Evolutionary conservation across 1,140 invertebrate species (phyloP).

Genomic region (Plectrocnemia conspersa): DNA sequence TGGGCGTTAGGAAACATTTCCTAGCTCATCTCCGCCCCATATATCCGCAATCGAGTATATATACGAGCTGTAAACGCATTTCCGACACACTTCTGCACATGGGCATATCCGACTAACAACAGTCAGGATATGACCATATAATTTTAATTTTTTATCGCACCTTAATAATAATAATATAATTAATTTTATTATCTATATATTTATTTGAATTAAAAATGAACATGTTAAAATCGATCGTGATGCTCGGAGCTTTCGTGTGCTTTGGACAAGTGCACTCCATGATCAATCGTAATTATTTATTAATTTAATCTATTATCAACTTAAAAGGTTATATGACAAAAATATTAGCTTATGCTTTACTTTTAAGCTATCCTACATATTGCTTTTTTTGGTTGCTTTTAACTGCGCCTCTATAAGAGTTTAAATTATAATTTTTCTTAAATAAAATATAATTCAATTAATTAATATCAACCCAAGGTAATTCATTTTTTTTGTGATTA

Average conservation of each 20-base stretch:
- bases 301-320: conserved; percentile 1
- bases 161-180: too few species aligned
- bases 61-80: conserved; percentile 8
- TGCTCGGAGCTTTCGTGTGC: conserved; percentile 2
- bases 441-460: too few species aligned
- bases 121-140: background rate
- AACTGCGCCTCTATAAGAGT: too few species aligned
- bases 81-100: conserved; percentile 16
- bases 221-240: conserved; percentile 17
- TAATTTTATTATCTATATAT: too few species aligned
- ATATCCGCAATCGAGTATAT: conserved; percentile 12
- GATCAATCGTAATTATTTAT: conserved; percentile 27
- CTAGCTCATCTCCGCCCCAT: conserved; percentile 10
- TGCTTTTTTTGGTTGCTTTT: too few species aligned
- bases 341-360: too few species aligned
- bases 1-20: conserved; percentile 24
- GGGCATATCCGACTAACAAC: conserved; percentile 7
- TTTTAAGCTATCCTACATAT: too few species aligned
- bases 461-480: too few species aligned
- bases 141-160: too few species aligned
- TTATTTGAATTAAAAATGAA: conserved; percentile 9
- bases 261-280: conserved; percentile 17
- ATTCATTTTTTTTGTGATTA: too few species aligned
- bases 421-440: too few species aligned
- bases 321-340: too few species aligned